phyloP scores from a whole-genome alignment of 2,113 vertebrate genomes.

The Odontophorus gujanensis region DNA sequence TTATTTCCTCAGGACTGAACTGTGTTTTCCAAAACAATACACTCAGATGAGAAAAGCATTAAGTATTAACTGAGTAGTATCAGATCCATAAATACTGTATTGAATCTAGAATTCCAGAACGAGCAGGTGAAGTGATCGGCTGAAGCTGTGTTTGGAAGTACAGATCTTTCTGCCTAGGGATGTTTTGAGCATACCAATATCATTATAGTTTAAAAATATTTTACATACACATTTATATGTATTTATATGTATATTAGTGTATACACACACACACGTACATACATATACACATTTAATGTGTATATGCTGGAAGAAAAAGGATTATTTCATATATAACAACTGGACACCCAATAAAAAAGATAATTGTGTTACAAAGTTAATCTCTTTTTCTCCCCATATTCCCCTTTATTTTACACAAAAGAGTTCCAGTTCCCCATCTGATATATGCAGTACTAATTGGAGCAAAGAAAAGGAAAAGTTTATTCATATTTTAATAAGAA shows the following conservation, averaged over 20 bases:
- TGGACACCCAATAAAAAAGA: background rate
- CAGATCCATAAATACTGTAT: background rate
- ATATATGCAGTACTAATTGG: conserved; percentile 31
- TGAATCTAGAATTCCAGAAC: background rate
- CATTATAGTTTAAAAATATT: background rate
- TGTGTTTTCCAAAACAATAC: background rate
- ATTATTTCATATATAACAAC: background rate
- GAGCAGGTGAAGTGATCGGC: background rate
- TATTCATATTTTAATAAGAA: conserved; percentile 29
- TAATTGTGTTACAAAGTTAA: conserved; percentile 7
- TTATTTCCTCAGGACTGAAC: background rate
- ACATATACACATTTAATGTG: background rate
- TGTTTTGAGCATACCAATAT: background rate
- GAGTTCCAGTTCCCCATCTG: conserved; percentile 17
- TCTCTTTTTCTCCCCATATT: conserved; percentile 13
- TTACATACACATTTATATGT: background rate
- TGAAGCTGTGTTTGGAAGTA: background rate
- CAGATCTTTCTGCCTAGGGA: background rate
- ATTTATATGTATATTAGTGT: background rate
- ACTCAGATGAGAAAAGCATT: background rate
- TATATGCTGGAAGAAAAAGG: background rate
- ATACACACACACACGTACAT: background rate
- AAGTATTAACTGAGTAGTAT: background rate
- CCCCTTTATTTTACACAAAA: conserved; percentile 24
- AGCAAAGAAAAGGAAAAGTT: conserved; percentile 55